Conservation (phyloP, 2,113 vertebrate genomes). For the Lagopus leucura region DNA sequence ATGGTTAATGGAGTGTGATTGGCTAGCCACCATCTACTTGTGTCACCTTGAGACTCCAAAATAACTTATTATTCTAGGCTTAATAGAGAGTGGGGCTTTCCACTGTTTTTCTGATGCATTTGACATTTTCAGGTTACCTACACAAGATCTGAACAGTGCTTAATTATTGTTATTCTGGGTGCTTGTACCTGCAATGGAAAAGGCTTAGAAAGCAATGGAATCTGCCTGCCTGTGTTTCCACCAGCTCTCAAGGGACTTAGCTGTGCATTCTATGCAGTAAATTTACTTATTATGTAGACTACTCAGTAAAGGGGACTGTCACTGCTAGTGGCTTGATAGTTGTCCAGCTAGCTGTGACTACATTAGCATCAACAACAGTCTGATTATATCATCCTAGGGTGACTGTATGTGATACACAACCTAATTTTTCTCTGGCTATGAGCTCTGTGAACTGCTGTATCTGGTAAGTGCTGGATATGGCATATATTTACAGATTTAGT, state of each 20-base stretch:
- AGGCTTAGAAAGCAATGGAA: not conserved
- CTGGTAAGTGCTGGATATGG: not conserved
- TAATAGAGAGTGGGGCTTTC: not conserved
- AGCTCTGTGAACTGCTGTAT: not conserved
- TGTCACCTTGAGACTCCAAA: not conserved
- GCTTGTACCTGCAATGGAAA: not conserved
- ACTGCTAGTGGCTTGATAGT: not conserved
- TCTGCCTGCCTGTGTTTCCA: not conserved
- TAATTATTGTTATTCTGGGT: not conserved
- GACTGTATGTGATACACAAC: not conserved
- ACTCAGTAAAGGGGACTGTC: not conserved
- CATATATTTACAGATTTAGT: not conserved
- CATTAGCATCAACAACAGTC: not conserved
- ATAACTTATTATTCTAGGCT: not conserved
- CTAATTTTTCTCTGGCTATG: not conserved
- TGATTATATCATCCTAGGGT: not conserved
- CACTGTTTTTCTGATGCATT: not conserved
- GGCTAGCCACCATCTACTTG: too few relatives aligned
- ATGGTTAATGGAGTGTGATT: not conserved
- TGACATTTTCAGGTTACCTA: not conserved
- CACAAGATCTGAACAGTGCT: not conserved
- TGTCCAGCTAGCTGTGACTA: not conserved
- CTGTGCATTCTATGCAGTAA: not conserved
- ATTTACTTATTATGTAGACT: not conserved
- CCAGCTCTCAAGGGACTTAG: not conserved